phyloP scores from a whole-genome alignment of 2,888 invertebrate genomes.

The Drosophila recens region DNA sequence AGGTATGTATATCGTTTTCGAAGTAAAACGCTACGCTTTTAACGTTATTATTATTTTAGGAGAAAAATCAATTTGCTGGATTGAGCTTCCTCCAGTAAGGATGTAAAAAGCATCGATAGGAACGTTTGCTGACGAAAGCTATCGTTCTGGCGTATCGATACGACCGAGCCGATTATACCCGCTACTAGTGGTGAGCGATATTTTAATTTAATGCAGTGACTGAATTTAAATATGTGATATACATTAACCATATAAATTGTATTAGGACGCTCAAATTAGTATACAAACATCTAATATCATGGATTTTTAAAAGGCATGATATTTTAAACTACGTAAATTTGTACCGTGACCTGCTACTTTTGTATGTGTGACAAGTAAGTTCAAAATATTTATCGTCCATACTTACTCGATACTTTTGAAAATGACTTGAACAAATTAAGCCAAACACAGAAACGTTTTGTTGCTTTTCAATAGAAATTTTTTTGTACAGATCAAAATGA shows the following conservation, averaged over 20 bases:
- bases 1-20: constrained; percentile 1
- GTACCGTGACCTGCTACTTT: constrained; percentile 15
- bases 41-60: constrained; percentile 38
- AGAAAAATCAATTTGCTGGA: constrained; percentile 64
- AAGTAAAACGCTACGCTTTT: not conserved
- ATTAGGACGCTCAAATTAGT: not conserved
- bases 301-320: not conserved
- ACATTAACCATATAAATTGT: not conserved
- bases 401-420: constrained; percentile 53
- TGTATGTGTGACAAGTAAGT: constrained; percentile 21
- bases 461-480: constrained; percentile 1
- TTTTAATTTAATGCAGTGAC: constrained; percentile 1
- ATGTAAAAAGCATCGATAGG: constrained; percentile 48
- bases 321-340: not conserved
- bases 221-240: not conserved
- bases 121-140: constrained; percentile 12
- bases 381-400: not conserved
- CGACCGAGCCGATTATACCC: constrained; percentile 9
- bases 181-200: constrained; percentile 1
- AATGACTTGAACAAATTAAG: constrained; percentile 56
- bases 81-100: constrained; percentile 44
- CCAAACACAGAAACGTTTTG: constrained; percentile 6
- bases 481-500: constrained; percentile 59
- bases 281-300: not conserved
- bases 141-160: constrained; percentile 27